Base-by-base conservation (phyloP, 1,140 invertebrate genomes). In the Papilio polyxenes region DNA sequence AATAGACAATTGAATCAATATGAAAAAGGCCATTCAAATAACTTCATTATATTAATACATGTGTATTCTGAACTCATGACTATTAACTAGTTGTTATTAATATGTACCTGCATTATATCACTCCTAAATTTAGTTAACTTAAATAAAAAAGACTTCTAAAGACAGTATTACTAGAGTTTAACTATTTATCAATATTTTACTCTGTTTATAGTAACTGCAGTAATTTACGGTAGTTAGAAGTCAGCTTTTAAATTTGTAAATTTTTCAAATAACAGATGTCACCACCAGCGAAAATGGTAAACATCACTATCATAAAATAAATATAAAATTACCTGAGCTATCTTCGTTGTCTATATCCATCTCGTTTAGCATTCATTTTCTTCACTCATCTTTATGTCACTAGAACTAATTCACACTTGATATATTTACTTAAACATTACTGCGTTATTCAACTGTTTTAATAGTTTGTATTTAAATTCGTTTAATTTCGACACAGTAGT, bases 271-370 rank as follows among this genome's bases (percentile, higher is more conserved):
- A 59, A 20, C 8, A 72, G 65, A 72, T 72, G 65, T 72, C 65
- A 37, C 31, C 65, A 37, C 13, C 13, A 37, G 65, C 65, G 11
- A 72, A 17, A 72, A 3, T 7, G 31, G 23, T 13, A 37, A 72
- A 72, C 37, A 72, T 37, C 23, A 72, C 31, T 72, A 72, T 72
- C 65, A 40, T 53, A 23, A 77, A 77, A 53, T 49, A 77, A 51
- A 77, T 79, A 53, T 17, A 40, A 44, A 31, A 51, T 49, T 80
- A 80, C 78, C 78, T 80, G 78, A 80, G 69, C 62, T 80, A 49
- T 80, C 78, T n/a, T 80, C 78, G 48, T 40, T 65, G 37, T 80
- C 78, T 69, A 80, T 23, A 69, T 80, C 78, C 78, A 80, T 80
- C 62, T 77, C 75, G 48, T 5, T 77, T 13, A 53, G 10, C n/a